These are phyloP conservation scores for Macquaria ambigua DNA, from an alignment of 2,113 vertebrate genomes.

Conservation along the genomic window DNA sequence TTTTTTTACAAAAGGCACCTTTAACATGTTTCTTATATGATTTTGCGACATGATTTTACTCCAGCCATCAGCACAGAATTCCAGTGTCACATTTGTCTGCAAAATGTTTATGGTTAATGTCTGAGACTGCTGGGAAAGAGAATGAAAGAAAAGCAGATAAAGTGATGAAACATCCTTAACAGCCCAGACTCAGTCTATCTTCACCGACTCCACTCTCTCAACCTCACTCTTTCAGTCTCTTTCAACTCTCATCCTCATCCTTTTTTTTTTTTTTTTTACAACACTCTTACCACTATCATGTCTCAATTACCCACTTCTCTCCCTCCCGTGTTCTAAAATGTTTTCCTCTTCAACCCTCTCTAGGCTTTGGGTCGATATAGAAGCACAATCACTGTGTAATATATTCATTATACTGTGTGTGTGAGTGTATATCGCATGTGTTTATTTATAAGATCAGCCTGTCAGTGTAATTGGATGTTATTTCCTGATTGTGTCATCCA, in stretches of 20 bases:
- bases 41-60: background rate
- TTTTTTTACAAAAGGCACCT: background rate
- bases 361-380: background rate
- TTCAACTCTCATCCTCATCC: slow-evolving; percentile 34
- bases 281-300: slow-evolving; percentile 19
- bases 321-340: background rate
- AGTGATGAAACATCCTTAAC: slow-evolving; percentile 42
- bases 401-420: background rate
- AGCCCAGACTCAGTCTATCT: slow-evolving; percentile 17
- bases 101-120: background rate
- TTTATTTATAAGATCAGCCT: background rate
- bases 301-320: slow-evolving; percentile 39
- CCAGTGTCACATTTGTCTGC: slow-evolving; percentile 5
- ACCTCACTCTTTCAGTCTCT: slow-evolving; percentile 44
- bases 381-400: background rate
- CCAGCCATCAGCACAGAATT: background rate
- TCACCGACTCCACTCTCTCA: slow-evolving; percentile 11
- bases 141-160: slow-evolving; percentile 28
- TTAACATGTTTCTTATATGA: background rate
- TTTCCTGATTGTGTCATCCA: background rate
- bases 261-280: background rate
- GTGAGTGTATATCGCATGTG: background rate
- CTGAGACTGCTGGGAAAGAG: slow-evolving; percentile 11
- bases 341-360: slow-evolving; percentile 30
- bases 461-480: background rate